phyloP scores from a whole-genome alignment of 1,140 invertebrate genomes.

The Euwallacea similis region DNA sequence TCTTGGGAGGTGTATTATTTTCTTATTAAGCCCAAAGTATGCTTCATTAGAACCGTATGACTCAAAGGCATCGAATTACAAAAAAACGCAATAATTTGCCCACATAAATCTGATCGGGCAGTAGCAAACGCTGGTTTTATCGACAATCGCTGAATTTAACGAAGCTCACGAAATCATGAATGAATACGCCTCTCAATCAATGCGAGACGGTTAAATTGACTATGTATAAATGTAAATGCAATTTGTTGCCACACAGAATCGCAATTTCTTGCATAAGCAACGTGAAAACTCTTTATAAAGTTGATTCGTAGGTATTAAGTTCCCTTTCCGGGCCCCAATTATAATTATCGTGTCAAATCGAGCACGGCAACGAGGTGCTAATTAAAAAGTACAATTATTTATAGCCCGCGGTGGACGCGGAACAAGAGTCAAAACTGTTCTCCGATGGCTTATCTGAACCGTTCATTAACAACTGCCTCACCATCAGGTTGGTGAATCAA shows the following conservation, averaged over 20 bases:
- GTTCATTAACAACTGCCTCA: no score
- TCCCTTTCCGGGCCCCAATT: constrained; percentile 30
- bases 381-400: constrained; percentile 37
- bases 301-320: constrained; percentile 31
- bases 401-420: constrained; percentile 16
- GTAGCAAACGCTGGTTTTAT: neutral
- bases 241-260: neutral
- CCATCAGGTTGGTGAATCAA: no score
- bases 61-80: neutral
- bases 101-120: neutral
- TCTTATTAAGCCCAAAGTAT: constrained; percentile 7
- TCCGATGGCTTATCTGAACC: no score
- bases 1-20: neutral
- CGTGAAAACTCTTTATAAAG: constrained; percentile 25
- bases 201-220: constrained; percentile 13
- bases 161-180: constrained; percentile 23
- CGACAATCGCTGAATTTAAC: constrained; percentile 1
- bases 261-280: constrained; percentile 5
- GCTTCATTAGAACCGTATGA: neutral
- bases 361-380: constrained; percentile 31
- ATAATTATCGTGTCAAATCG: constrained; percentile 38
- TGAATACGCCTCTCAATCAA: constrained; percentile 22
- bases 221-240: constrained; percentile 8
- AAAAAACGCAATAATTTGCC: no score
- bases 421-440: constrained; percentile 27